Evolutionary conservation across 2,113 vertebrate genomes (phyloP).

Genomic region (Notechis scutatus): DNA sequence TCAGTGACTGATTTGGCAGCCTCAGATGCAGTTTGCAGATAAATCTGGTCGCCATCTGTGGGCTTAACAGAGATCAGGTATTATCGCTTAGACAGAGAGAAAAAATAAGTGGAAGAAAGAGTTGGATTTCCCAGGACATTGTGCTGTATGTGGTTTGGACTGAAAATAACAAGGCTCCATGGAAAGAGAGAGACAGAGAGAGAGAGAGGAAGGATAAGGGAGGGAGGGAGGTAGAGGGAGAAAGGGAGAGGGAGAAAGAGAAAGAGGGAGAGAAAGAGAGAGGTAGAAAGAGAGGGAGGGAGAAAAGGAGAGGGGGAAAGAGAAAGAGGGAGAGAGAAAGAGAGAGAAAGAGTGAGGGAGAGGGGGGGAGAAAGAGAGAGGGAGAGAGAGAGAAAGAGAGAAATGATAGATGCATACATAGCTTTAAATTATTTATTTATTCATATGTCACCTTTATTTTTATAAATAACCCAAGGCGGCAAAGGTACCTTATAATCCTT

Average conservation of each 20-base stretch:
- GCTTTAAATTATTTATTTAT: not conserved
- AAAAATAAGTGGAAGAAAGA: constrained; percentile 5
- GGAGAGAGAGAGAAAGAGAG: not conserved
- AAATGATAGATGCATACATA: not conserved
- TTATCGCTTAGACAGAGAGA: not conserved
- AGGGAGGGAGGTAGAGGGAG: too few relatives aligned
- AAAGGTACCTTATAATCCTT: not conserved
- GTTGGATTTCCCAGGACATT: not conserved
- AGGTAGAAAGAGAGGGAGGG: not conserved
- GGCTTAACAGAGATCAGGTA: not conserved
- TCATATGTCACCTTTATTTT: not conserved
- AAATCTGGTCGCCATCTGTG: constrained; percentile 26
- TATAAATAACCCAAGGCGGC: not conserved
- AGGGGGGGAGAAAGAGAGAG: too few relatives aligned
- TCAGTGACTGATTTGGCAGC: constrained; percentile 3
- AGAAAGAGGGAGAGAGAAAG: not conserved
- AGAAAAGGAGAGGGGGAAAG: not conserved
- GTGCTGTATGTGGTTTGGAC: not conserved
- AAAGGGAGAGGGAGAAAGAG: not conserved
- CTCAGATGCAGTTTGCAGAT: not conserved
- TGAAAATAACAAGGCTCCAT: not conserved
- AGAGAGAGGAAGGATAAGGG: too few relatives aligned
- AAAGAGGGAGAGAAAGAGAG: not conserved
- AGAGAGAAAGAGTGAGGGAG: too few relatives aligned
- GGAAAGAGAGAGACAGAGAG: not conserved